Evolutionary conservation across 2,113 vertebrate genomes (phyloP), one percentile per base, ranked within the genome.

Genomic region (Dipodomys spectabilis): DNA sequence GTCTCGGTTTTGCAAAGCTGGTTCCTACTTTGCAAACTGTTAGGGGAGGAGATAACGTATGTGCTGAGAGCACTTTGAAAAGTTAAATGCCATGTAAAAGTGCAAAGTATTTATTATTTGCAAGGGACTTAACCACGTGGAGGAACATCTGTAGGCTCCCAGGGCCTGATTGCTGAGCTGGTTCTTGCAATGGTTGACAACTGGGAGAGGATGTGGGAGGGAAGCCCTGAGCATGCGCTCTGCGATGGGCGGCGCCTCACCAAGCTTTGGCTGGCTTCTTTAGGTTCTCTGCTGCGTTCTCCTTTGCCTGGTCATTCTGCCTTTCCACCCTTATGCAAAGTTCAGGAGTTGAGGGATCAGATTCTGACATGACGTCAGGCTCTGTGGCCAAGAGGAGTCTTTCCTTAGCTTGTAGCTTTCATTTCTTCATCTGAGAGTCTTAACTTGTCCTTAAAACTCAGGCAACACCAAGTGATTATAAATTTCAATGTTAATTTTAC

Each of bases 11-110:
- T 84, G 87, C 87, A 53, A 78, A 92, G 49, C 77, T 75, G 69
- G 65, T 71, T 90, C 73, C 62, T 90, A 90, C 90, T 96, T 95
- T 86, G 88, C 94, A 93, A 92, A 92, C 77, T 93, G 72, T 92
- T 39, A 35, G 65, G 6, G 71, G 82, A 92, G 82, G 92, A 93
- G 83, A 96, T 87, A 84, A 89, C 89, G 79, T 16, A 57, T 53
- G 85, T 90, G 81, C 88, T 75, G 92, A 72, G 85, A 92, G 16
- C 57, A 90, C 90, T 95, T 92, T 93, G 95, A 85, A 92, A 95
- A 88, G 92, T 92, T 95, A 95, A 95, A 85, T 86, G 88, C 95
- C 64, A 68, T 90, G 74, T 82, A n/a, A 79, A 88, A 95, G 53
- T 19, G 35, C 69, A 93, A 93, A 64, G 82, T 94, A 74, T 93